Base-by-base conservation (phyloP, 2,797 vertebrate genomes). In the Squalus acanthias region DNA sequence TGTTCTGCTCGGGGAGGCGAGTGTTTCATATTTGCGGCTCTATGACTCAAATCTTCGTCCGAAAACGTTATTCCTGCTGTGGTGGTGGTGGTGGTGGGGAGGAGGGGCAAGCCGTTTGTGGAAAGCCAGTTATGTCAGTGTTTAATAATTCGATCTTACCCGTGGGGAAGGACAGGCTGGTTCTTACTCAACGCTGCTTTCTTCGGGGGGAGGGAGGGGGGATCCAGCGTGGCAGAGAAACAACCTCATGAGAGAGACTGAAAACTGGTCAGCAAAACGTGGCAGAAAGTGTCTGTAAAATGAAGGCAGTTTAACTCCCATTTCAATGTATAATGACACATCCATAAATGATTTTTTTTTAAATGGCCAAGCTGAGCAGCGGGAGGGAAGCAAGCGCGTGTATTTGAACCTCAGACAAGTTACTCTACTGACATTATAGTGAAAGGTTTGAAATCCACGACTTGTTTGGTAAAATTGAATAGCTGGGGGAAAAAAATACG, bases 141-240 rank as follows among this genome's bases (percentile, higher is more conserved):
- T 39, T 72, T 57, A 74, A 95, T 69, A 60, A 93, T 74, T 95
- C 46, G 94, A 72, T 95, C 22, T 57, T 72, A 74, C 94, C 94
- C 29, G 15, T 53, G 69, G 93, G 92, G 26, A 13, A 57, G 39
- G n/a, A 93, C 39, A 46, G 65, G 2, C 63, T n/a, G 33, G 20
- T 93, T 46, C 20, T 69, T 93, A 69, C 6, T 46, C 22, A 65
- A n/a, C 29, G 57, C 15, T 91, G 88, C 88, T 6, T n/a, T 33
- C 3, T 91, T 74, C 13, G 20, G 74, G 50, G 29, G 0, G 57
- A 26, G 53, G 3, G 63, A 57, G 9, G 63, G 65, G 63, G 91
- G 2, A 93, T 67, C 63, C 91, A 93, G 65, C 91, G 91, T 93
- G 65, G 65, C 91, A 69, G 24, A 22, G 20, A 39, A 46, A 93